A percentile compares a stretch with the other conserved stretches of the same genome.
Conservation (phyloP, 2,113 vertebrate genomes). For the Amphilophus citrinellus region DNA sequence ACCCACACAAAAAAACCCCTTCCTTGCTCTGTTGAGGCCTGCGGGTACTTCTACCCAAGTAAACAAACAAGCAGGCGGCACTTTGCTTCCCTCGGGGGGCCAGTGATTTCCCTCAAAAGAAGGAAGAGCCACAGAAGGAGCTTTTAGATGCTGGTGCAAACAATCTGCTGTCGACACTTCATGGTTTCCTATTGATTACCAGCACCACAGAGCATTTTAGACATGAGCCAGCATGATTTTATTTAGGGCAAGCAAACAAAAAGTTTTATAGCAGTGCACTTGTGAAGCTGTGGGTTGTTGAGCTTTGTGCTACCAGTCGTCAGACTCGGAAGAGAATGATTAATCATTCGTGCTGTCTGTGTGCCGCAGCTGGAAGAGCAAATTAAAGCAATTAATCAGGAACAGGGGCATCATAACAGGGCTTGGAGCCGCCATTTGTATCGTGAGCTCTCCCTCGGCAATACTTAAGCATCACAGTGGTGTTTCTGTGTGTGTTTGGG, state of each 20-base stretch:
- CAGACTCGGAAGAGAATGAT: constrained; percentile 26
- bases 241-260: neutral
- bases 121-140: constrained; percentile 34
- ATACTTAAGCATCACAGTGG: neutral
- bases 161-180: neutral
- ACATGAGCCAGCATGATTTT: neutral
- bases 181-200: constrained; percentile 29
- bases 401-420: constrained; percentile 32
- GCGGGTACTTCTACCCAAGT: constrained; percentile 35
- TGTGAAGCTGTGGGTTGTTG: neutral
- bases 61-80: constrained; percentile 59
- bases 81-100: constrained; percentile 29
- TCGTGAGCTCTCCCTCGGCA: constrained; percentile 30
- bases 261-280: neutral
- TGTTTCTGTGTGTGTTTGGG: neutral
- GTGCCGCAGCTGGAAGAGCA: constrained; percentile 49
- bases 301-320: constrained; percentile 13
- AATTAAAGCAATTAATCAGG: constrained; percentile 69
- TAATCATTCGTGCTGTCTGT: constrained; percentile 40
- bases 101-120: constrained; percentile 32
- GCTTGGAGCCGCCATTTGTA: constrained; percentile 32
- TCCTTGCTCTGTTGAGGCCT: constrained; percentile 28
- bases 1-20: constrained; percentile 1
- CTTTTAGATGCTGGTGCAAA: constrained; percentile 38
- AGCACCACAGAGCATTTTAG: constrained; percentile 19